Conservation (phyloP, 2,797 vertebrate species). For the Artibeus jamaicensis region DNA sequence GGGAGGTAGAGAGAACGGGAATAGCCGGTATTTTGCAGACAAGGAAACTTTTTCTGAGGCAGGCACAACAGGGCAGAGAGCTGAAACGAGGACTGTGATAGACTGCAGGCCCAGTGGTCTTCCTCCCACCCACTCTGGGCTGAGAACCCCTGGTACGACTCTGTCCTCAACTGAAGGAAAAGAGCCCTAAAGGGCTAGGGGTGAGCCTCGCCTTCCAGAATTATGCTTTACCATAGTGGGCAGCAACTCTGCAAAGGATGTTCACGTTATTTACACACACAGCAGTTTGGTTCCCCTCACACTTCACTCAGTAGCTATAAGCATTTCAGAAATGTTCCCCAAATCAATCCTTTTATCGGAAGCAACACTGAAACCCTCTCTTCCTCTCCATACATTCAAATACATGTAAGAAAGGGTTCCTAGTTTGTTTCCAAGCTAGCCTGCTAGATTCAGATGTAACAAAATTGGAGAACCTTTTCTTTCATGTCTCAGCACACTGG, state of each 20-base stretch:
- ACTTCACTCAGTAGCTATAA: background rate
- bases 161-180: background rate
- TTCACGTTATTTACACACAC: background rate
- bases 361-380: background rate
- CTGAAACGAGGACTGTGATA: background rate
- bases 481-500: background rate
- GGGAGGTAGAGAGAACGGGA: background rate
- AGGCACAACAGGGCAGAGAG: background rate
- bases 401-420: background rate
- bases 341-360: constrained; percentile 9
- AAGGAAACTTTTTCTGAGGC: background rate
- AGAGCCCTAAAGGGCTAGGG: background rate
- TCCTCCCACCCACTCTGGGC: background rate
- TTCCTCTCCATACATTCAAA: background rate
- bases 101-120: background rate
- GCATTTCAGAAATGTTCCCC: background rate
- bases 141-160: background rate
- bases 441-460: background rate
- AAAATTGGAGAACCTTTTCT: background rate
- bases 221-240: background rate
- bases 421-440: background rate
- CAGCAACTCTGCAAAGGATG: background rate
- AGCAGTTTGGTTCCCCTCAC: background rate
- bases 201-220: background rate
- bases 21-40: background rate